These are phyloP conservation scores for Formicarius rufipectus DNA, from an alignment of 2,113 vertebrate genomes.

Conservation along the genomic window DNA sequence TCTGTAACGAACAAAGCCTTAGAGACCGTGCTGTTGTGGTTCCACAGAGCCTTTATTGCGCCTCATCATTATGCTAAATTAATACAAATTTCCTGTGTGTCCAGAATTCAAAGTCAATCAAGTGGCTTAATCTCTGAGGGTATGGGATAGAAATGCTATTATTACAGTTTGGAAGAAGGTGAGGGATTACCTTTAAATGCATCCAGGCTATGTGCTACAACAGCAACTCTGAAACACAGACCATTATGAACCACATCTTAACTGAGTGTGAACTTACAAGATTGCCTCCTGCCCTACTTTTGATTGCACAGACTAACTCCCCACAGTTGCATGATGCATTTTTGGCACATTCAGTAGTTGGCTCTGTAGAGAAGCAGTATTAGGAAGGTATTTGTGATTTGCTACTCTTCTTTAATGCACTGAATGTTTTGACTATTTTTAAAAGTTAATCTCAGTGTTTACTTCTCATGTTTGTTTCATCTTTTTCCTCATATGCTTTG, in stretches of 20 bases:
- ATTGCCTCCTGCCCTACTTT: slow-evolving; percentile 31
- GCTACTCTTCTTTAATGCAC: slow-evolving; percentile 41
- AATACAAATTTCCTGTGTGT: slow-evolving; percentile 72
- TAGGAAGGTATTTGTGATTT: slow-evolving; percentile 56
- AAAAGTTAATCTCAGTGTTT: slow-evolving; percentile 34
- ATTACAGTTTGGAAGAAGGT: slow-evolving; percentile 47
- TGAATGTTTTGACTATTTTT: slow-evolving; percentile 51
- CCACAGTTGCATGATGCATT: not conserved
- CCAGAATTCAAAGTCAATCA: slow-evolving; percentile 72
- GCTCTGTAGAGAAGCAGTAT: not conserved
- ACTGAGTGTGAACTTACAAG: not conserved
- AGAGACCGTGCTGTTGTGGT: slow-evolving; percentile 51
- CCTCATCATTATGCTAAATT: slow-evolving; percentile 71
- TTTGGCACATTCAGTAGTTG: slow-evolving; percentile 9
- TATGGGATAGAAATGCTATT: slow-evolving; percentile 61
- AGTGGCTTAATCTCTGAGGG: slow-evolving; percentile 52
- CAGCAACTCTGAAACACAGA: slow-evolving; percentile 33
- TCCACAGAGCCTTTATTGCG: slow-evolving; percentile 52
- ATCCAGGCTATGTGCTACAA: slow-evolving; percentile 7
- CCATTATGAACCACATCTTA: not conserved
- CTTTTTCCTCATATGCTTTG: slow-evolving; percentile 27
- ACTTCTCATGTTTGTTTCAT: slow-evolving; percentile 46
- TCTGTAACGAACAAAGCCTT: slow-evolving; percentile 61
- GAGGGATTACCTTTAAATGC: slow-evolving; percentile 45
- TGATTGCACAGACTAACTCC: not conserved